Percentiles rank a stretch among this genome's conserved stretches.
Conservation (phyloP, 2,797 vertebrate species). For the Crenichthys baileyi region DNA sequence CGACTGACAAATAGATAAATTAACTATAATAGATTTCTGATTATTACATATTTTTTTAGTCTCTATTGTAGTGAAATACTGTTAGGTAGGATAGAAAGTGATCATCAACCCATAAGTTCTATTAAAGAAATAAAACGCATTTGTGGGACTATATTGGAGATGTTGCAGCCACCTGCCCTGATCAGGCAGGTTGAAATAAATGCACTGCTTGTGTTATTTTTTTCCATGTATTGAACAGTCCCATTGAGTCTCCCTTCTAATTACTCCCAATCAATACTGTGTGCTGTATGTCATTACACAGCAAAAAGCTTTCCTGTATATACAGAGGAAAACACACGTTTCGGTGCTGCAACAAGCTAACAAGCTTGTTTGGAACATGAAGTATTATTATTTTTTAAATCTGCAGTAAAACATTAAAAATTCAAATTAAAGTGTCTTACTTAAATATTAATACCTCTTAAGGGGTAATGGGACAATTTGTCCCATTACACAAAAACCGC, state of each 20-base stretch:
- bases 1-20: conserved; percentile 47
- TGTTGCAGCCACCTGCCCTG: conserved; percentile 44
- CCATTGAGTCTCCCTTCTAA: conserved; percentile 67
- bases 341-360: conserved; percentile 16
- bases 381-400: conserved; percentile 9
- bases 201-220: conserved; percentile 51
- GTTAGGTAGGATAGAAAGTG: conserved; percentile 17
- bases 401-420: background rate
- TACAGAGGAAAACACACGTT: conserved; percentile 23
- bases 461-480: too few relatives aligned
- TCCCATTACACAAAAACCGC: background rate
- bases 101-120: background rate
- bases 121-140: conserved; percentile 9
- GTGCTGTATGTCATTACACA: conserved; percentile 54
- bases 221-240: conserved; percentile 76
- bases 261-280: conserved; percentile 71
- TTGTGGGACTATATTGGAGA: conserved; percentile 24
- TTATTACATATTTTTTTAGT: conserved; percentile 12
- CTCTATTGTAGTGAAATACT: conserved; percentile 17
- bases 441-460: background rate
- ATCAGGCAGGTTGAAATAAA: conserved; percentile 56
- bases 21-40: conserved; percentile 41
- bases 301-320: conserved; percentile 45
- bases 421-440: background rate
- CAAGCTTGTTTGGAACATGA: conserved; percentile 13